Base-by-base conservation (phyloP, 2,797 vertebrate genomes). In the Tolypeutes matacus region DNA sequence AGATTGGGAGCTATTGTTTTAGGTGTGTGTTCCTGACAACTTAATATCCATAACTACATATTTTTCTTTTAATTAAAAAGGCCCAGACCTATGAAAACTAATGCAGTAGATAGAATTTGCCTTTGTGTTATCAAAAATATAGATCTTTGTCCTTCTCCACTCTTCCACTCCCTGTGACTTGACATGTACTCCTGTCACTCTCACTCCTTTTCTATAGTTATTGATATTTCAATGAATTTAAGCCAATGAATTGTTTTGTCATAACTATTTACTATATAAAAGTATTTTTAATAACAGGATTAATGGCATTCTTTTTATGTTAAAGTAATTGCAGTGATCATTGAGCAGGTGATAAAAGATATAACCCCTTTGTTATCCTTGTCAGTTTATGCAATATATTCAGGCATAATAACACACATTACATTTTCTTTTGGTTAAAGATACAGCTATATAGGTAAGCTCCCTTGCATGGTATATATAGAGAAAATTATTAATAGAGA, bases 81-180 rank as follows among this genome's bases (percentile, higher is more conserved):
- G 0, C 4, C 49, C 4, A 1, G 8, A 7, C 1, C 7, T 20
- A 42, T 70, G 17, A 29, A 31, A 86, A 70, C 9, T 2, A 58
- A 7, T 29, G 4, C 1, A 39, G 0, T n/a, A 42, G 10, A 29
- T 42, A 12, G 20, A 14, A 2, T 21, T 60, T 78, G 10, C 7
- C 21, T 20, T 69, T 36, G 11, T 86, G 25, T 89, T 49, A n/a
- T 15, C 21, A 36, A 60, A 27, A 70, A 36, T 27, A 21, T 17
- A 7, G 11, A 56, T 2, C 11, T 14, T 31, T 36, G n/a, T 25
- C 25, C 31, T 78, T 49, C 18, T 39, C 9, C 4, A 7, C 6
- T 53, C 36, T 69, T 56, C 7, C 23, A 60, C 9, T 42, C 7
- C 20, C 6, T 72, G 3, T 53, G 60, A 58, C 39, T 3, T 39